Conservation (phyloP, 2,888 invertebrate species). For the Dromius quadrimaculatus region DNA sequence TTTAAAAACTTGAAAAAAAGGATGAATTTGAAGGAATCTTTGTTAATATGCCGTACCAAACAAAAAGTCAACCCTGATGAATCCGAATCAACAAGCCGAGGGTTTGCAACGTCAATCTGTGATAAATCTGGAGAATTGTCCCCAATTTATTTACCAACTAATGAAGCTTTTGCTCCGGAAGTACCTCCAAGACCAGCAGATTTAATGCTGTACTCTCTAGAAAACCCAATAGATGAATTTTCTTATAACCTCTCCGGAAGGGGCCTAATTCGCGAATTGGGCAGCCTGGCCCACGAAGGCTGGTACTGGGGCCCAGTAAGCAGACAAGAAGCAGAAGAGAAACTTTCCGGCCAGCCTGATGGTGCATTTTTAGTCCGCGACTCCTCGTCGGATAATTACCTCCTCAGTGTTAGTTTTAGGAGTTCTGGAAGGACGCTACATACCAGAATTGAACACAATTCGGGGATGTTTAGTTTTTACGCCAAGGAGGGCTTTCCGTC, state of each 20-base stretch:
- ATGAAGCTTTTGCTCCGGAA: slow-evolving; percentile 37
- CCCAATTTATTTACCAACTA: too few species aligned
- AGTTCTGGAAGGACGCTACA: slow-evolving; percentile 78
- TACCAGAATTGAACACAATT: slow-evolving; percentile 79
- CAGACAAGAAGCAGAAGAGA: slow-evolving; percentile 78
- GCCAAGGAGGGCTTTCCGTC: slow-evolving; percentile 70
- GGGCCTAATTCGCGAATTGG: slow-evolving; percentile 60
- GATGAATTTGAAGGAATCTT: slow-evolving; percentile 46
- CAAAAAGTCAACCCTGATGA: slow-evolving; percentile 44
- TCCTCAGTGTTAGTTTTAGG: slow-evolving; percentile 81
- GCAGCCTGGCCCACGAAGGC: slow-evolving; percentile 68
- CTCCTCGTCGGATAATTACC: slow-evolving; percentile 77
- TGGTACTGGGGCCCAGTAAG: slow-evolving; percentile 90
- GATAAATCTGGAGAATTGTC: slow-evolving; percentile 31
- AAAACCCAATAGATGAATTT: slow-evolving; percentile 14
- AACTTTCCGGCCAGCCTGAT: slow-evolving; percentile 76
- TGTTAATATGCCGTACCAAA: slow-evolving; percentile 44
- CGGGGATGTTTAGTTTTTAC: slow-evolving; percentile 70
- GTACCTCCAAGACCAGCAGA: slow-evolving; percentile 35
- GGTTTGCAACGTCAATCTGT: slow-evolving; percentile 41
- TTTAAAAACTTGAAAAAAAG: slow-evolving; percentile 48
- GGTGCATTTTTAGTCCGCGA: slow-evolving; percentile 85
- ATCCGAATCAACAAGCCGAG: slow-evolving; percentile 42
- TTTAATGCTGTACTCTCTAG: slow-evolving; percentile 31
- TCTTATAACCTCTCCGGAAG: slow-evolving; percentile 23